Conservation (phyloP, 2,888 invertebrate species). For the Dichetophora obliterata region DNA sequence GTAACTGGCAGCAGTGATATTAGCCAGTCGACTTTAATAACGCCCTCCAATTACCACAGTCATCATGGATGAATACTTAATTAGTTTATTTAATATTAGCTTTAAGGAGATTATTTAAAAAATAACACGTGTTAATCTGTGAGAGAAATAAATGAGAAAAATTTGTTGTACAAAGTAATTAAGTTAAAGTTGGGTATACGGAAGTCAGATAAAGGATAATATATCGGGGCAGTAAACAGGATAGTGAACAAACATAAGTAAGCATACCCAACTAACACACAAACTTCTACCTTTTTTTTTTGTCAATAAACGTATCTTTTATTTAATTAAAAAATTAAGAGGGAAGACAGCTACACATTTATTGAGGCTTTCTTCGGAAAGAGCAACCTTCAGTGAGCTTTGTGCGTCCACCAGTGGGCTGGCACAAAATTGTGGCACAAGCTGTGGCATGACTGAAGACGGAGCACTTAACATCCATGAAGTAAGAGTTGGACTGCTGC, state of each 20-base stretch:
- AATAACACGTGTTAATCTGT: slow-evolving; percentile 8
- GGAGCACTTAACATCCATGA: slow-evolving; percentile 99
- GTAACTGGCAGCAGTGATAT: neutral
- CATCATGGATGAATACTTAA: slow-evolving; percentile 31
- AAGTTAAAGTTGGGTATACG: too few species aligned
- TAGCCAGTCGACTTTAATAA: neutral
- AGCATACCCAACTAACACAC: too few species aligned
- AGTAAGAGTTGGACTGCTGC: slow-evolving; percentile 99
- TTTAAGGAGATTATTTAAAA: slow-evolving; percentile 15
- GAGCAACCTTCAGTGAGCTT: slow-evolving; percentile 98
- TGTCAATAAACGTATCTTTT: slow-evolving; percentile 17
- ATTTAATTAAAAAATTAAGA: slow-evolving; percentile 22
- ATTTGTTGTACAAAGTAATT: neutral
- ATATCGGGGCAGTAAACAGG: neutral
- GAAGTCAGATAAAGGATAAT: too few species aligned
- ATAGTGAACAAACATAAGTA: too few species aligned
- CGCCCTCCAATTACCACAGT: neutral
- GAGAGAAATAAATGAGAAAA: slow-evolving; percentile 15
- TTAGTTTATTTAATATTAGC: neutral
- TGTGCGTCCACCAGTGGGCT: slow-evolving; percentile 98
- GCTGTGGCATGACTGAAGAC: slow-evolving; percentile 99
- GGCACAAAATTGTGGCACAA: slow-evolving; percentile 97
- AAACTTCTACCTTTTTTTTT: too few species aligned
- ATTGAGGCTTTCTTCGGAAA: slow-evolving; percentile 97
- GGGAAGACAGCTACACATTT: slow-evolving; percentile 63